Evolutionary conservation across 1,140 invertebrate genomes (phyloP), one percentile per base, ranked within the genome.

Genomic region (Hypothenemus hampei): DNA sequence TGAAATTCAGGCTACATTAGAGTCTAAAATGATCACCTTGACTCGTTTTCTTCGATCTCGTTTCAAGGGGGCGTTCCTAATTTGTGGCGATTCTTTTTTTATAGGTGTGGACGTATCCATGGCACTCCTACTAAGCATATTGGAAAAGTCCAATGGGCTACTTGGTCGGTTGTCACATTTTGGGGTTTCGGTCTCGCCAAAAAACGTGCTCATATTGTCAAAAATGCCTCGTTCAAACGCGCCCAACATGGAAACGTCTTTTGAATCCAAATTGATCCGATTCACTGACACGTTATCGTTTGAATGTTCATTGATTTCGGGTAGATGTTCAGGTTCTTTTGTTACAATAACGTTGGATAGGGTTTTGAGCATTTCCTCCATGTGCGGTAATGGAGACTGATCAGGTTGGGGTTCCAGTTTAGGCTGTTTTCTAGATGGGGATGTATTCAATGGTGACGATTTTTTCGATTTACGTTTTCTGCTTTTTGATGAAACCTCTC

Each of bases 331-430:
- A 13, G 15, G 15, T n/a, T 15, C 15, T 37, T 16, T 37, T n/a
- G 10, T n/a, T n/a, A 16, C 7, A 37, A 16, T 31, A 13, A 1
- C 26, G 26, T 31, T 13, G 26, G 10, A 8, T 37, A 15, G 35
- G 35, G 8, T 18, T 16, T 43, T 43, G 19, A 43, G 16, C 40
- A 43, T 43, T n/a, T 23, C 40, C 11, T 43, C 40, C 18, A 43
- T 43, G 23, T 43, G 40, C 7, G 40, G 40, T 11, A 43, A 23
- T 8, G 40, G 40, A n/a, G 40, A 43, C 23, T 43, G 40, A 23
- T 23, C 23, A 11, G 26, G 8, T 13, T 31, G n/a, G n/a, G n/a
- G n/a, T n/a, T n/a, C n/a, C n/a, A n/a, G n/a, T n/a, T n/a, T n/a
- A n/a, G n/a, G n/a, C n/a, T n/a, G n/a, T n/a, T n/a, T n/a, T n/a